Conservation (phyloP, 2,797 vertebrate species). For the Takifugu ocellatus region DNA sequence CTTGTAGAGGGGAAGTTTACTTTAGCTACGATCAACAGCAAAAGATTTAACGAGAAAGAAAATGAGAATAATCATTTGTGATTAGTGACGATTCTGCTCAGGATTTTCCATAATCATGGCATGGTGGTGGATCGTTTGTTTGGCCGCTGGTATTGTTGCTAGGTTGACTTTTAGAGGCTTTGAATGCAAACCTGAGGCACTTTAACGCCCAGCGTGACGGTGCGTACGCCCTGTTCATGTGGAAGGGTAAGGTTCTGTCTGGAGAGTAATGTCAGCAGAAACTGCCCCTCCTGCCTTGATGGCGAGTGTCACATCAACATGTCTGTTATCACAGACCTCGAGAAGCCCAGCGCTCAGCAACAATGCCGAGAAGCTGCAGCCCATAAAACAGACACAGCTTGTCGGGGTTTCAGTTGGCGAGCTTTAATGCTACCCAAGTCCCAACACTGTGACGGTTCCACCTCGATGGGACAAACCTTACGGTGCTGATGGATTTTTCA, state of each 20-base stretch:
- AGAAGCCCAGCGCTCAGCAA: conserved; percentile 13
- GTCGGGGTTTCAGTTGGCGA: neutral
- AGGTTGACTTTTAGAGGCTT: too few species aligned
- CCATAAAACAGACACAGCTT: neutral
- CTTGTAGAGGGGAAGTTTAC: too few species aligned
- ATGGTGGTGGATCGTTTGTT: too few species aligned
- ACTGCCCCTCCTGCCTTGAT: neutral
- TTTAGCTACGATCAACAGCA: too few species aligned
- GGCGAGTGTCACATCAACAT: conserved; percentile 18
- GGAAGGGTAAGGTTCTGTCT: neutral
- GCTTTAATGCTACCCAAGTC: neutral
- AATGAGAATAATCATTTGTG: too few species aligned
- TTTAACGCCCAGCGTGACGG: too few species aligned
- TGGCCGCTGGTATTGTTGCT: too few species aligned
- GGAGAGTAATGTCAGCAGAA: too few species aligned
- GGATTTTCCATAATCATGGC: too few species aligned
- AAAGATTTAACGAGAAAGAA: too few species aligned
- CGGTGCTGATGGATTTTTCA: neutral
- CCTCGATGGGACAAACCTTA: neutral
- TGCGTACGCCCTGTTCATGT: neutral
- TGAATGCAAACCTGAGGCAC: too few species aligned
- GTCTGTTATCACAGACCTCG: conserved; percentile 21
- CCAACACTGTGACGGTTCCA: neutral
- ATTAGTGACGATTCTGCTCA: too few species aligned
- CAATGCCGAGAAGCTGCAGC: neutral